These are phyloP conservation scores for Rhagium mordax DNA, from an alignment of 2,888 invertebrate species.

Conservation along the genomic window DNA sequence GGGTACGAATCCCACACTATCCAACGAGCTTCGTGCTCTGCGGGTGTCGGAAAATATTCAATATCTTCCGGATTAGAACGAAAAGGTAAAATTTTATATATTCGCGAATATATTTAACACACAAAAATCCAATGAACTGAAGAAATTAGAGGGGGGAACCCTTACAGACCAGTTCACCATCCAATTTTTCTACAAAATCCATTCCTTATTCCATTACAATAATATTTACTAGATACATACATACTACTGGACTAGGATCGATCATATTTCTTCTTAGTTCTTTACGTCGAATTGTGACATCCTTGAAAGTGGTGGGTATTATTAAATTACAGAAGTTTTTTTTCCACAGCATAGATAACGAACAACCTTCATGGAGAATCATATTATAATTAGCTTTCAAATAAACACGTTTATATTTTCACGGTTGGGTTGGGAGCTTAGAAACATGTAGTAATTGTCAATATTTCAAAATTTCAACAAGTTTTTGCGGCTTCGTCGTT, in stretches of 20 bases:
- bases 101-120: too few relatives aligned
- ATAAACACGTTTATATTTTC: constrained; percentile 43
- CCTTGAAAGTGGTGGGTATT: constrained; percentile 37
- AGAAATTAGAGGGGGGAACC: too few relatives aligned
- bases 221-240: not conserved
- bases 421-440: constrained; percentile 42
- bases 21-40: too few relatives aligned
- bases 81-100: too few relatives aligned
- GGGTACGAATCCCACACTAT: too few relatives aligned
- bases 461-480: constrained; percentile 26
- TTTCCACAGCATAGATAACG: constrained; percentile 37
- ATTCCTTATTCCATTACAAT: too few relatives aligned
- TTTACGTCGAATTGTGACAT: constrained; percentile 35
- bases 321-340: constrained; percentile 37
- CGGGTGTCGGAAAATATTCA: too few relatives aligned
- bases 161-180: too few relatives aligned
- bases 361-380: constrained; percentile 54
- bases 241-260: constrained; percentile 16
- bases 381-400: constrained; percentile 50
- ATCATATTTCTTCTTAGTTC: constrained; percentile 18
- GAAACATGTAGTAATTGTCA: constrained; percentile 23
- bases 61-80: too few relatives aligned
- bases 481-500: constrained; percentile 6
- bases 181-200: too few relatives aligned
- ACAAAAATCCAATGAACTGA: too few relatives aligned